Evolutionary conservation across 2,113 vertebrate genomes (phyloP).

Genomic region (Saccopteryx leptura): DNA sequence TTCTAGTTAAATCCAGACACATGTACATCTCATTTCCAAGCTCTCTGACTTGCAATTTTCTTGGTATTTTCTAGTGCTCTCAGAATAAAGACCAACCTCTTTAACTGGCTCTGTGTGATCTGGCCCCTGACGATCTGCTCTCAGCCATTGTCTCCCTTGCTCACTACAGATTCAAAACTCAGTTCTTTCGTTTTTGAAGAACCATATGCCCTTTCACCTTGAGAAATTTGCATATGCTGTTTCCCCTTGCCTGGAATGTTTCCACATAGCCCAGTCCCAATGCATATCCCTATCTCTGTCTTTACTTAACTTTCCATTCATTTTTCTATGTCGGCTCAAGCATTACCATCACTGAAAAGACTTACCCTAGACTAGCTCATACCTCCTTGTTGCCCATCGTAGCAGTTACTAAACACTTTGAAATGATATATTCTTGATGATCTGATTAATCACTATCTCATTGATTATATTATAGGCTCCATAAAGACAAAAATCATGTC

Average conservation of each 20-base stretch:
- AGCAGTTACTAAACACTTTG: neutral
- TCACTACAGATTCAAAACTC: neutral
- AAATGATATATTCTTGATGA: neutral
- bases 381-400: too few species aligned
- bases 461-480: neutral
- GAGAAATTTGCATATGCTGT: neutral
- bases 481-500: neutral
- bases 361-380: too few species aligned
- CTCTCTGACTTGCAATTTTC: neutral
- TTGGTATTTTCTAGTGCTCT: neutral
- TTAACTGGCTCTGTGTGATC: neutral
- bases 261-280: neutral
- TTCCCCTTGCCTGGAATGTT: neutral
- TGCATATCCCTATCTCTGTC: fast-evolving
- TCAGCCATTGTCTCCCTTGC: neutral
- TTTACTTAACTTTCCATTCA: neutral
- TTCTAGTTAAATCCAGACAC: conserved; percentile 18
- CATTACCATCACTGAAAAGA: neutral
- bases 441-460: neutral
- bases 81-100: neutral
- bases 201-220: fast-evolving
- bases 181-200: neutral
- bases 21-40: neutral
- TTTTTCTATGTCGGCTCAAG: neutral
- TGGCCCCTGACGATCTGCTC: neutral